phyloP scores from a whole-genome alignment of 2,797 vertebrate species.

The Eidolon dupreanum region DNA sequence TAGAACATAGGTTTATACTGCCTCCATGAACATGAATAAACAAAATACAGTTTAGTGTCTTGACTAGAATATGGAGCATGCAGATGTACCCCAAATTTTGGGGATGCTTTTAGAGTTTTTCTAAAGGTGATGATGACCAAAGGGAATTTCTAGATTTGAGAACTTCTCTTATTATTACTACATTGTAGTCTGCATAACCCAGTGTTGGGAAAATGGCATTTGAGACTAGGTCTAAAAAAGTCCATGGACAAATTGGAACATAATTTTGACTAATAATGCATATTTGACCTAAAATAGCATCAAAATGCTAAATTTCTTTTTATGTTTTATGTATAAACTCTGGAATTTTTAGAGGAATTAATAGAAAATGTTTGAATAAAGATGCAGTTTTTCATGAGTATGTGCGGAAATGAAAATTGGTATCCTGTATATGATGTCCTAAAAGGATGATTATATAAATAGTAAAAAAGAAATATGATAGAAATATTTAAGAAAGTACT shows the following conservation, averaged over 20 bases:
- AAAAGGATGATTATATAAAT: background rate
- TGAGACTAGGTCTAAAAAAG: background rate
- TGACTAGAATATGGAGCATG: background rate
- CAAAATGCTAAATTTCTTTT: conserved; percentile 27
- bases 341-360: background rate
- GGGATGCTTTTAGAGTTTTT: background rate
- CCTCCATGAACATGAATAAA: background rate
- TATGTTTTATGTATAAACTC: conserved; percentile 10
- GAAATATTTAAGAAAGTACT: background rate
- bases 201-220: background rate
- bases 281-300: conserved; percentile 12
- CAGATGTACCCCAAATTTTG: background rate
- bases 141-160: background rate
- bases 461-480: background rate
- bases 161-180: background rate
- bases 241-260: background rate
- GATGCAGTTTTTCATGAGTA: background rate
- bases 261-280: background rate
- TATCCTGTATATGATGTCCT: background rate
- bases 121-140: background rate
- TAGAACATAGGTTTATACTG: no score
- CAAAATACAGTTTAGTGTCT: background rate
- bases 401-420: background rate
- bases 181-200: background rate
- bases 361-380: background rate